A percentile compares a stretch with the other conserved stretches of the same genome.
Conservation (phyloP, 1,140 invertebrate genomes). For the Tachypleus tridentatus region DNA sequence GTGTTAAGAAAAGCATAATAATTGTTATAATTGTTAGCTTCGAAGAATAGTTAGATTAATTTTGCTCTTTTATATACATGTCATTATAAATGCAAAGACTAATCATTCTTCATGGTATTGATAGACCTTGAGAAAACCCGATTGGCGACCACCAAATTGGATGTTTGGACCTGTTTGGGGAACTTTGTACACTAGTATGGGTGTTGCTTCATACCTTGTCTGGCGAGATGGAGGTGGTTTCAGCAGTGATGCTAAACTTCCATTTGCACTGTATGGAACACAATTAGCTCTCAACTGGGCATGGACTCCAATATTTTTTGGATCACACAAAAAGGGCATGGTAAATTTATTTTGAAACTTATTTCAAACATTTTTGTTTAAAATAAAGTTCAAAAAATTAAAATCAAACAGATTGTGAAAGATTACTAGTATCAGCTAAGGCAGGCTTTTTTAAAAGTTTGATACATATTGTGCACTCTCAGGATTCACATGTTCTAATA, state of each 20-base stretch:
- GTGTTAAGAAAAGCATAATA: too few relatives aligned
- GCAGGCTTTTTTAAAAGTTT: too few relatives aligned
- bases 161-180: conserved; percentile 71
- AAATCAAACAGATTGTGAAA: too few relatives aligned
- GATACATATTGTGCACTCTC: too few relatives aligned
- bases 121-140: conserved; percentile 49
- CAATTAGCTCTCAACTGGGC: conserved; percentile 71
- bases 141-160: conserved; percentile 66
- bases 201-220: conserved; percentile 72
- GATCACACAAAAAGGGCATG: conserved; percentile 56
- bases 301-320: conserved; percentile 81
- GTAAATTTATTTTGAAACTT: conserved; percentile 20
- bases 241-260: conserved; percentile 30
- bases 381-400: too few relatives aligned
- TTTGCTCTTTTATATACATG: not conserved
- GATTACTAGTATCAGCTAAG: too few relatives aligned
- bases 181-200: conserved; percentile 61
- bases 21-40: not conserved
- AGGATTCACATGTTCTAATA: too few relatives aligned
- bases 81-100: not conserved
- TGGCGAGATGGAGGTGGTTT: conserved; percentile 57
- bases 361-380: too few relatives aligned
- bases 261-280: conserved; percentile 55
- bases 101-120: too few relatives aligned
- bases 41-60: not conserved